Percentiles rank a stretch among this genome's conserved stretches.
Conservation (phyloP, 2,113 vertebrate genomes). For the Corythaeola cristata region DNA sequence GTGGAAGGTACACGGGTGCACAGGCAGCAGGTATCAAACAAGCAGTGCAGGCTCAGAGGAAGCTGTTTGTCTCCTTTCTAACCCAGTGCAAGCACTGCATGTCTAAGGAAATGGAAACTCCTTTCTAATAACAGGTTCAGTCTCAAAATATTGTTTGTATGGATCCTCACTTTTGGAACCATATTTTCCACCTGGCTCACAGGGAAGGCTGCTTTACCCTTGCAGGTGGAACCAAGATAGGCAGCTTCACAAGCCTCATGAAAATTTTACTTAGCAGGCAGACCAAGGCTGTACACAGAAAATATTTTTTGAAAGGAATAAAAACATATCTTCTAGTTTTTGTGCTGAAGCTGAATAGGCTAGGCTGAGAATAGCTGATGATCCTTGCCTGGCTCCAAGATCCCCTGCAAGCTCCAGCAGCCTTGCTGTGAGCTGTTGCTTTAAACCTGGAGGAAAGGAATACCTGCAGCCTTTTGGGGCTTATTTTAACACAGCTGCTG, state of each 20-base stretch:
- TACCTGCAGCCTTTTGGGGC: neutral
- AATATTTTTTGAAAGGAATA: neutral
- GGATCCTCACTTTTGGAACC: neutral
- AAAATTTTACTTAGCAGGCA: neutral
- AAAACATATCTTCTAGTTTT: neutral
- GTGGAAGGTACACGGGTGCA: rapidly evolving
- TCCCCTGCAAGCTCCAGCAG: neutral
- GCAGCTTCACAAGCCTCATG: neutral
- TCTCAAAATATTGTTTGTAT: neutral
- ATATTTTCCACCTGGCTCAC: neutral
- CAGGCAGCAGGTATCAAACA: neutral
- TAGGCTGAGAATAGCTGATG: neutral
- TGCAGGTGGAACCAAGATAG: neutral
- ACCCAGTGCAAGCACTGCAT: neutral
- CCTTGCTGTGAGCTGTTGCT: neutral
- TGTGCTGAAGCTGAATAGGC: neutral
- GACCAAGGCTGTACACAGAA: neutral
- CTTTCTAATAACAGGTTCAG: neutral
- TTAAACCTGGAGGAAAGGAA: neutral
- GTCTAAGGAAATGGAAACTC: neutral
- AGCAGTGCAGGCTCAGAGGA: rapidly evolving
- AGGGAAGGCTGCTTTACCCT: neutral
- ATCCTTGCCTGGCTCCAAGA: neutral
- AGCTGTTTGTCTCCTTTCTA: neutral
- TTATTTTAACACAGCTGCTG: neutral